Base-by-base conservation (phyloP, 2,113 vertebrate genomes). In the Gasterosteus aculeatus region DNA sequence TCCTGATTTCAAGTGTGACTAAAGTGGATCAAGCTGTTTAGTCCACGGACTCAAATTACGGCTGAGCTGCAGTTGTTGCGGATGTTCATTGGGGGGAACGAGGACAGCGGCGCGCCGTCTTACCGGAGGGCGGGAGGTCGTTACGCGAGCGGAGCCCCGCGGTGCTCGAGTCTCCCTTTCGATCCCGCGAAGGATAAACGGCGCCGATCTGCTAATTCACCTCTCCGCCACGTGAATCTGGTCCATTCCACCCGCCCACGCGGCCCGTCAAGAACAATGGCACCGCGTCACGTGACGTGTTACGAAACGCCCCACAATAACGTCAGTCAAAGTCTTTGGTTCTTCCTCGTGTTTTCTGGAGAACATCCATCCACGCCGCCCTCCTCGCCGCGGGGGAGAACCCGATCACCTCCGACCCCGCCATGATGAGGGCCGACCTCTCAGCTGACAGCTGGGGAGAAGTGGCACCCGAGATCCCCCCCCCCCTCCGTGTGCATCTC, bases 21-120 rank as follows among this genome's bases (percentile, higher is more conserved):
- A 85, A 92, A 92, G 90, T 92, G 91, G 92, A 93, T 93, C 83
- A 87, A 87, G 83, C 87, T 76, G 90, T 89, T 91, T 89, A 85
- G 87, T 88, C 83, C 82, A 72, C 71, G 83, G 22, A 76, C 77
- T 82, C 77, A 89, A 88, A 90, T 86, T 78, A 80, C 7, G 77
- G 77, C 83, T 71, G 78, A 77, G 80, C 69, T 10, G 78, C 71
- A 42, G 80, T 70, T 74, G 80, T 70, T 74, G 83, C 85, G 86
- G 82, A 85, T 89, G 86, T 87, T 85, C 46, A 75, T 68, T 8
- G 47, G 82, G 74, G 74, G 69, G 66, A 73, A 77, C 56, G 75
- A 67, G 77, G 75, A 76, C 72, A 58, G 72, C 67, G 83, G 78
- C 85, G 26, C 56, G 60, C 44, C 81, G 61, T 80, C 85, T 74